A percentile compares a stretch with the other conserved stretches of the same genome.
Evolutionary conservation across 2,888 invertebrate genomes (phyloP).

Genomic region (Standfussiana lucernea): DNA sequence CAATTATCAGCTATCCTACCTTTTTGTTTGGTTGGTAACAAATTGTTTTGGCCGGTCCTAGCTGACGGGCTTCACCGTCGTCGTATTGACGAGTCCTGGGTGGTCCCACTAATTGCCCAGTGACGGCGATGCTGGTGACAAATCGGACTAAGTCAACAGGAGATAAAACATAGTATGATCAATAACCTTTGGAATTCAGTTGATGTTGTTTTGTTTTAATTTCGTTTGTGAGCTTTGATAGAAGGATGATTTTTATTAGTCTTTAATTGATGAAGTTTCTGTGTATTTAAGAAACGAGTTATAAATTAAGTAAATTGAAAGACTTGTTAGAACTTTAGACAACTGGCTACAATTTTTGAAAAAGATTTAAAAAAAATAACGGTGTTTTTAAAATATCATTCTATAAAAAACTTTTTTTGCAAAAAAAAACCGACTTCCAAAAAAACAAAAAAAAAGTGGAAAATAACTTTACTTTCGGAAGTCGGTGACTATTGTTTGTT

Average conservation of each 20-base stretch:
- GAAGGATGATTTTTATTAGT: constrained; percentile 17
- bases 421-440: too few species aligned
- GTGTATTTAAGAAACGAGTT: background rate
- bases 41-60: constrained; percentile 72
- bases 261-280: background rate
- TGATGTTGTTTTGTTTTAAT: constrained; percentile 52
- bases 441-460: too few species aligned
- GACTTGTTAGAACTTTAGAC: background rate
- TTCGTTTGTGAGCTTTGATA: constrained; percentile 20
- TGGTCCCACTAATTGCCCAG: constrained; percentile 81
- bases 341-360: background rate
- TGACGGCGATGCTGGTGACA: constrained; percentile 77
- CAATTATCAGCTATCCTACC: constrained; percentile 59
- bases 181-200: constrained; percentile 52
- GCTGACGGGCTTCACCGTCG: constrained; percentile 68
- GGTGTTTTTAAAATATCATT: background rate
- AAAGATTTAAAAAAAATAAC: background rate
- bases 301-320: background rate
- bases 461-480: too few species aligned
- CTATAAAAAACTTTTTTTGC: too few species aligned
- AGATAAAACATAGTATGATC: constrained; percentile 72
- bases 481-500: too few species aligned
- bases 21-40: constrained; percentile 70
- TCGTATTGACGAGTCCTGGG: constrained; percentile 75
- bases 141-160: constrained; percentile 77